A percentile compares a stretch with the other conserved stretches of the same genome.
These are phyloP conservation scores for Pelochelys cantorii DNA, from an alignment of 2,797 vertebrate species.

Conservation along the genomic window DNA sequence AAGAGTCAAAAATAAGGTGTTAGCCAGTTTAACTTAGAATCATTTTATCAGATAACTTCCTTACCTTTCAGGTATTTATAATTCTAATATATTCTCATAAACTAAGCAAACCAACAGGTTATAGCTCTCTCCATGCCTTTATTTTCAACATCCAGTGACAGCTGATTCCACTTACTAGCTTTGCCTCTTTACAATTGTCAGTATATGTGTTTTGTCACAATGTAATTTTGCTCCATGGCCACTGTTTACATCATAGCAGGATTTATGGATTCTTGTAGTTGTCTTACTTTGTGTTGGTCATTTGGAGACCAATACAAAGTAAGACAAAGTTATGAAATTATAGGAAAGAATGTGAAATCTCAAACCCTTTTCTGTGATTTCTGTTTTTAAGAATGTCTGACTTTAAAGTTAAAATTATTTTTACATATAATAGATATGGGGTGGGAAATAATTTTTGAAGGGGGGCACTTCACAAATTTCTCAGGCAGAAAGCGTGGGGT, in stretches of 20 bases:
- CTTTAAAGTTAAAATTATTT: not conserved
- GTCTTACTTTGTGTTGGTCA: fast-evolving
- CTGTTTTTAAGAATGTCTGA: not conserved
- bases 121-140: not conserved
- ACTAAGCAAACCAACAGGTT: not conserved
- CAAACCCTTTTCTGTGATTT: not conserved
- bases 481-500: too few species aligned
- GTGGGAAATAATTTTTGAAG: too few species aligned
- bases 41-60: not conserved
- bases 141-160: not conserved
- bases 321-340: not conserved
- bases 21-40: not conserved
- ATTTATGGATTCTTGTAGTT: slow-evolving; percentile 7
- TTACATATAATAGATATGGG: not conserved
- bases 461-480: too few species aligned
- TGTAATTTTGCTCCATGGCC: not conserved
- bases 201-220: not conserved
- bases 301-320: not conserved
- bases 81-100: not conserved
- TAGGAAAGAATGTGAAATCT: not conserved
- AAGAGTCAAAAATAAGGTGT: not conserved
- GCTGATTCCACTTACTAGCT: not conserved
- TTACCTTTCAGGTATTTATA: not conserved
- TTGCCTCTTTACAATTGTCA: not conserved
- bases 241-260: not conserved